Evolutionary conservation across 2,888 invertebrate species (phyloP).

Genomic region (Drosophila eohydei): DNA sequence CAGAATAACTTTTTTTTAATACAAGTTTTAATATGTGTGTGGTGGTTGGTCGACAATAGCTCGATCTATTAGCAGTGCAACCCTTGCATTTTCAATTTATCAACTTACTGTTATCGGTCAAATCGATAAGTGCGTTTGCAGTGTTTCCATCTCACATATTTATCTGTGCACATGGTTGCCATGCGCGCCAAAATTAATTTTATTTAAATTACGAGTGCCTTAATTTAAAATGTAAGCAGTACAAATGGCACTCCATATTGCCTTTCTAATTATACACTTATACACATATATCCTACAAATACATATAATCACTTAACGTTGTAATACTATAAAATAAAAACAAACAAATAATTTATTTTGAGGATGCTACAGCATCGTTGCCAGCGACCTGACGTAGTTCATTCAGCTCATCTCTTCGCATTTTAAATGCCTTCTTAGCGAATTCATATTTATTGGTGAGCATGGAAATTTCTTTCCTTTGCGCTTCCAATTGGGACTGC

Average conservation of each 20-base stretch:
- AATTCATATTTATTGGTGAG: slow-evolving; percentile 47
- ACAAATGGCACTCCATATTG: slow-evolving; percentile 6
- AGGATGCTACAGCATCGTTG: not conserved
- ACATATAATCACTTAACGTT: slow-evolving; percentile 36
- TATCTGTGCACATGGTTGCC: not conserved
- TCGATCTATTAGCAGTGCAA: slow-evolving; percentile 30
- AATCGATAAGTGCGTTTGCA: not conserved
- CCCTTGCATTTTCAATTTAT: slow-evolving; percentile 1
- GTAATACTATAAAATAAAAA: slow-evolving; percentile 18
- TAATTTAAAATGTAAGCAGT: not conserved
- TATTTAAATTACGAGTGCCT: slow-evolving; percentile 9
- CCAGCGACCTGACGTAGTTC: slow-evolving; percentile 24
- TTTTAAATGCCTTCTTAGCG: slow-evolving; percentile 49
- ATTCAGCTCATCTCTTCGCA: slow-evolving; percentile 45
- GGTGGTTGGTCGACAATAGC: slow-evolving; percentile 40
- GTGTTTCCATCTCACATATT: not conserved
- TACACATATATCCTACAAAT: slow-evolving; percentile 11
- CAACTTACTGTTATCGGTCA: slow-evolving; percentile 1
- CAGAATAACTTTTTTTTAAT: slow-evolving; percentile 59
- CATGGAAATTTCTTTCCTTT: slow-evolving; percentile 30
- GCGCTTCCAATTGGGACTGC: slow-evolving; percentile 37
- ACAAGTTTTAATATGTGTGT: slow-evolving; percentile 50
- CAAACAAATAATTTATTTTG: slow-evolving; percentile 29
- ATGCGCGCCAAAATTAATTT: not conserved
- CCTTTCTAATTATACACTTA: not conserved